Conservation (phyloP, 2,888 invertebrate species). For the Drosophila maculinotata region DNA sequence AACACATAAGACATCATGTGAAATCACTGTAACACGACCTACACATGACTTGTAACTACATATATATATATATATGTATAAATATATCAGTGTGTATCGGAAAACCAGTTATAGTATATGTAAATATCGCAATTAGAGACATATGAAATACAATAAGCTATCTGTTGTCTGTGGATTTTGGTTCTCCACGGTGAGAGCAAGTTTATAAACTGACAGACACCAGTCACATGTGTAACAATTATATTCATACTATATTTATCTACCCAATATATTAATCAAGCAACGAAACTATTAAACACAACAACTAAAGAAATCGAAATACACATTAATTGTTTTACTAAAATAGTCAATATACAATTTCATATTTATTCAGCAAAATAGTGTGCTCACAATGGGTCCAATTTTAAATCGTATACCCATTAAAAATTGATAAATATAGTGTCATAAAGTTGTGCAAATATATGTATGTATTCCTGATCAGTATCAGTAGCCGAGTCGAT, state of each 20-base stretch:
- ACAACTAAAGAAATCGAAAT: not conserved
- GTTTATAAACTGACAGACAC: conserved; percentile 30
- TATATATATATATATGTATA: too few species aligned
- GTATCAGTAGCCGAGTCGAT: too few species aligned
- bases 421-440: too few species aligned
- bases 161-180: conserved; percentile 9
- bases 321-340: not conserved
- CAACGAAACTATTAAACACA: conserved; percentile 3
- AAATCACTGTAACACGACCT: conserved; percentile 10
- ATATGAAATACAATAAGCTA: conserved; percentile 31
- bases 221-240: conserved; percentile 13
- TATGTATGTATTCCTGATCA: too few species aligned
- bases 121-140: conserved; percentile 15
- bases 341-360: too few species aligned
- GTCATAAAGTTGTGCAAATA: too few species aligned
- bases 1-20: conserved; percentile 1
- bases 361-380: too few species aligned
- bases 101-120: conserved; percentile 27
- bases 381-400: too few species aligned
- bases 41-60: not conserved
- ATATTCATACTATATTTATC: not conserved
- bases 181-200: conserved; percentile 29
- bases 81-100: not conserved
- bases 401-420: too few species aligned
- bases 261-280: conserved; percentile 8